phyloP scores from a whole-genome alignment of 2,797 vertebrate species.

The Myotis myotis region DNA sequence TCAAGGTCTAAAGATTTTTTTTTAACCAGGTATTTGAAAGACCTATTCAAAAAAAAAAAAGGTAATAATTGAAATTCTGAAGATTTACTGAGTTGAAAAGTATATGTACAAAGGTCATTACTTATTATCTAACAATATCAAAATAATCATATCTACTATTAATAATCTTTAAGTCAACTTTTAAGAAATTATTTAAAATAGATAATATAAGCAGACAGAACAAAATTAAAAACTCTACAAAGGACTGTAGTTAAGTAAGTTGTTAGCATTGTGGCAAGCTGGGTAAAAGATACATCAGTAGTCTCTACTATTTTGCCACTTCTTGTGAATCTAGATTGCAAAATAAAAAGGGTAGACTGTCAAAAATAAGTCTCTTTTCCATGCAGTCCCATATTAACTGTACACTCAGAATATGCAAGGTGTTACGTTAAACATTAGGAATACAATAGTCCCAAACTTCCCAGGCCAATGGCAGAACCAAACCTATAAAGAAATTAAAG shows the following conservation, averaged over 20 bases:
- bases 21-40: conserved; percentile 12
- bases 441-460: neutral
- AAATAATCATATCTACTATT: conserved; percentile 2
- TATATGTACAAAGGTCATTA: neutral
- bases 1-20: neutral
- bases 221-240: neutral
- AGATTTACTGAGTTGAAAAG: conserved; percentile 12
- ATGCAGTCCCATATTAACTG: neutral
- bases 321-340: neutral
- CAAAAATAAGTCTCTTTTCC: neutral
- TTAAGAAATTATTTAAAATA: conserved; percentile 10
- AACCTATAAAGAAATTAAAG: conserved; percentile 3
- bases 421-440: neutral
- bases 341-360: neutral
- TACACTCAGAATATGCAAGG: neutral
- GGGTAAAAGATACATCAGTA: neutral
- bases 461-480: neutral
- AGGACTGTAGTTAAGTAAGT: neutral
- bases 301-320: neutral
- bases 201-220: neutral
- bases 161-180: neutral
- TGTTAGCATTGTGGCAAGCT: neutral
- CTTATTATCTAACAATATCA: neutral
- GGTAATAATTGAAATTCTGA: neutral
- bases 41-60: neutral